Evolutionary conservation across 2,113 vertebrate genomes (phyloP).

Genomic region (Bombycilla garrulus): DNA sequence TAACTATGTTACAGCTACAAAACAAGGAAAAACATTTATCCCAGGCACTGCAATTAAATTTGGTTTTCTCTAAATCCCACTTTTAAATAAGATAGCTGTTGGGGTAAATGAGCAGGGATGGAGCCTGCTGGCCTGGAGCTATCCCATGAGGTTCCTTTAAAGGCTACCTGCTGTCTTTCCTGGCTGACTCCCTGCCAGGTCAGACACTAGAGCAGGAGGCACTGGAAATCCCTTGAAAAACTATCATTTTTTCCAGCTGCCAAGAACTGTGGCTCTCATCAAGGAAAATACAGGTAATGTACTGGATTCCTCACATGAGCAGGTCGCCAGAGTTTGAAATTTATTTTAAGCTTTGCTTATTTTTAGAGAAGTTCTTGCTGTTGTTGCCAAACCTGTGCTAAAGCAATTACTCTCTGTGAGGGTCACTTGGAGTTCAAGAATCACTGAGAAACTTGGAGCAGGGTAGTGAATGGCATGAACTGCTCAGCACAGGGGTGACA

Average conservation of each 20-base stretch:
- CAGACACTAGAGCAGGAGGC: conserved; percentile 33
- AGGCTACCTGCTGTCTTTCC: neutral
- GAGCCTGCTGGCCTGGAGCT: neutral
- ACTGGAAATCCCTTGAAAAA: conserved; percentile 63
- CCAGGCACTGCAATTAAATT: neutral
- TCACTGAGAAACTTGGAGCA: conserved; percentile 39
- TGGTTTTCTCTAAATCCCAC: neutral
- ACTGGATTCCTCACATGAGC: conserved; percentile 46
- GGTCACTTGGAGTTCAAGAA: conserved; percentile 77
- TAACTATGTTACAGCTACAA: neutral
- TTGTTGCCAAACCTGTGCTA: conserved; percentile 71
- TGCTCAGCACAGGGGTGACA: conserved; percentile 11
- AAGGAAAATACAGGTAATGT: conserved; percentile 22
- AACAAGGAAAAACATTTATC: neutral
- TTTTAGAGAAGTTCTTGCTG: conserved; percentile 63
- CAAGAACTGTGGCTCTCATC: conserved; percentile 60
- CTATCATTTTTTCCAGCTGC: conserved; percentile 32
- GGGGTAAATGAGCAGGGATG: neutral
- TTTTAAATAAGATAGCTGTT: neutral
- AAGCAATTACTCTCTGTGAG: conserved; percentile 69
- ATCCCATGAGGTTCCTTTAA: neutral
- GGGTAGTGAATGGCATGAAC: conserved; percentile 12
- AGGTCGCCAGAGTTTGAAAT: conserved; percentile 52
- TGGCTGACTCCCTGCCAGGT: conserved; percentile 57
- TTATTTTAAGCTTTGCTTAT: conserved; percentile 71